These are phyloP conservation scores for Anneissia japonica DNA, from an alignment of 35 echinoderm and acorn worm genomes.

Conservation along the genomic window DNA sequence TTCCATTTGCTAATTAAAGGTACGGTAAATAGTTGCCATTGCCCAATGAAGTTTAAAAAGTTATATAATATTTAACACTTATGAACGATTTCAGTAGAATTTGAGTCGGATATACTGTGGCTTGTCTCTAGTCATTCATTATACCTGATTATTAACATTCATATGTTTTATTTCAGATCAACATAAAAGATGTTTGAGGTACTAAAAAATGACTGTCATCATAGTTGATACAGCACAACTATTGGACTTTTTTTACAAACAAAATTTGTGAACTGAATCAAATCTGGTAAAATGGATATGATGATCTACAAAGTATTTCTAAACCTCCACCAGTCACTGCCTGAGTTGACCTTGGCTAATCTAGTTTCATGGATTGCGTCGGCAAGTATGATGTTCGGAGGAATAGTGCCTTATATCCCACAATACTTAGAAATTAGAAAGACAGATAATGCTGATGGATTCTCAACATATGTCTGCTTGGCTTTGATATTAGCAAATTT, in stretches of 20 bases:
- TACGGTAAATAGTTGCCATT: no score
- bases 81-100: no score
- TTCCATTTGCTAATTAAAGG: no score
- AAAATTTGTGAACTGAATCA: not conserved
- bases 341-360: constrained; percentile 48
- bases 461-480: constrained; percentile 94
- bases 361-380: constrained; percentile 88
- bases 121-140: no score
- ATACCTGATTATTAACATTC: no score
- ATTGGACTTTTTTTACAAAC: no score
- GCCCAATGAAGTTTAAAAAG: no score
- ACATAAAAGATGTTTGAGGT: not conserved
- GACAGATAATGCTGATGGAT: constrained; percentile 91
- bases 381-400: constrained; percentile 86
- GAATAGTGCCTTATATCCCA: constrained; percentile 87
- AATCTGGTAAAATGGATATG: constrained; percentile 31
- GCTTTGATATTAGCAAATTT: constrained; percentile 73
- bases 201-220: not conserved
- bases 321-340: constrained; percentile 23
- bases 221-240: not conserved
- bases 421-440: constrained; percentile 86
- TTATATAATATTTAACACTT: no score
- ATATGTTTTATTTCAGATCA: not conserved
- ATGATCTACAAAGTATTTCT: constrained; percentile 32
- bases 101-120: no score